Evolutionary conservation across 1,140 invertebrate genomes (phyloP).

Genomic region (Drosophila suzukii): DNA sequence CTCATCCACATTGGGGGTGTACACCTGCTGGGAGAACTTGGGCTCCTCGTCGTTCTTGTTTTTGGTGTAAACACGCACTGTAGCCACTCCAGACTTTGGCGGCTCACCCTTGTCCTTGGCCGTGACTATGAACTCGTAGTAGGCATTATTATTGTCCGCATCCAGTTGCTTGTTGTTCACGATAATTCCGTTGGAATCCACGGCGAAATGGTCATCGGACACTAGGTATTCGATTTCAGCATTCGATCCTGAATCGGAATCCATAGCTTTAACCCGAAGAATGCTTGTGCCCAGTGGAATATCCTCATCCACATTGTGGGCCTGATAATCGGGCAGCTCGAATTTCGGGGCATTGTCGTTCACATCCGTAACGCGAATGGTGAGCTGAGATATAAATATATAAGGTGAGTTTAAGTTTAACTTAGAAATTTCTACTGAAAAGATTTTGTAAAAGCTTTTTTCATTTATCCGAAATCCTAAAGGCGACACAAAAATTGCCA

Average conservation of each 20-base stretch:
- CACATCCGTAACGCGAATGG: slow-evolving; percentile 96
- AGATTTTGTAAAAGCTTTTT: neutral
- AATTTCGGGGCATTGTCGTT: slow-evolving; percentile 98
- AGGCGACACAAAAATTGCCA: neutral
- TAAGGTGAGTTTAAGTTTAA: neutral
- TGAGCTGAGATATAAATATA: slow-evolving; percentile 87
- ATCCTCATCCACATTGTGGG: slow-evolving; percentile 97
- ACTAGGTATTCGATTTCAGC: slow-evolving; percentile 97
- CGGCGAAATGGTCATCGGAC: slow-evolving; percentile 95
- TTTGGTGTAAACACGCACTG: slow-evolving; percentile 96
- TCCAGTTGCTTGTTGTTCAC: slow-evolving; percentile 97
- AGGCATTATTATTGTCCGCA: slow-evolving; percentile 98
- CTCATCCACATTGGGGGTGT: slow-evolving; percentile 97
- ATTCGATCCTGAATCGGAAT: slow-evolving; percentile 95
- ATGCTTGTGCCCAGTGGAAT: slow-evolving; percentile 95
- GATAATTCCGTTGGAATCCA: slow-evolving; percentile 95
- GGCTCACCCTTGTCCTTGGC: slow-evolving; percentile 97
- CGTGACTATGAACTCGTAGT: slow-evolving; percentile 96
- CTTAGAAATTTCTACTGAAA: neutral
- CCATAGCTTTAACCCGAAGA: slow-evolving; percentile 96
- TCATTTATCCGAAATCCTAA: neutral
- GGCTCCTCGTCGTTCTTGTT: slow-evolving; percentile 98
- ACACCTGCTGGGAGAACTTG: slow-evolving; percentile 98
- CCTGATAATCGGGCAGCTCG: slow-evolving; percentile 97
- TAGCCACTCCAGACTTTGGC: slow-evolving; percentile 95